Percentiles rank a stretch among this genome's conserved stretches.
Evolutionary conservation across 2,113 vertebrate genomes (phyloP).

Genomic region (Ictalurus furcatus): DNA sequence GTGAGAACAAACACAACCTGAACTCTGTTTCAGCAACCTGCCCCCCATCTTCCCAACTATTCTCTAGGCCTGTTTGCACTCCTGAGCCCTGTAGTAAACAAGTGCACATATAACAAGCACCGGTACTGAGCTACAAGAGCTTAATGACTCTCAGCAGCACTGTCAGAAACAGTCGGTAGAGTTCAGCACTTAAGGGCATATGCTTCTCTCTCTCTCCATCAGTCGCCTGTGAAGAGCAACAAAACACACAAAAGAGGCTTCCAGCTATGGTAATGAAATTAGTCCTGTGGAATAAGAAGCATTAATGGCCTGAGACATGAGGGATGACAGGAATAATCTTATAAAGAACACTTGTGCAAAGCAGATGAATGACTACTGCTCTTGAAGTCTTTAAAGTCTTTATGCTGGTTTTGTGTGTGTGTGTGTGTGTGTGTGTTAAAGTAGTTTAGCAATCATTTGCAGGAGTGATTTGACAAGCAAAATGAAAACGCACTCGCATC

Average conservation of each 20-base stretch:
- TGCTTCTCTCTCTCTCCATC: slow-evolving; percentile 73
- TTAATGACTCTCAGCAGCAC: slow-evolving; percentile 80
- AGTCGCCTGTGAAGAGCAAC: slow-evolving; percentile 63
- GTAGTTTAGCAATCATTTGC: neutral
- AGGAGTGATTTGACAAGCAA: neutral
- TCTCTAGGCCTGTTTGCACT: slow-evolving; percentile 45
- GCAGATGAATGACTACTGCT: neutral
- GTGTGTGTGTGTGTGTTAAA: neutral
- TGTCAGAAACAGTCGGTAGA: slow-evolving; percentile 79
- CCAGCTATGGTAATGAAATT: slow-evolving; percentile 76
- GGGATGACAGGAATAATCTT: slow-evolving; percentile 53
- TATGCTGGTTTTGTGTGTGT: neutral
- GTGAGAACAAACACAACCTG: slow-evolving; percentile 43
- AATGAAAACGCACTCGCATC: neutral
- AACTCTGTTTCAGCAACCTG: slow-evolving; percentile 37
- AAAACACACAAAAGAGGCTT: slow-evolving; percentile 74
- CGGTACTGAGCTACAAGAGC: slow-evolving; percentile 67
- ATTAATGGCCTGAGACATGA: slow-evolving; percentile 73
- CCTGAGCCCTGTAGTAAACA: slow-evolving; percentile 39
- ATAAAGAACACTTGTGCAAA: neutral
- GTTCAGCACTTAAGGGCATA: slow-evolving; percentile 78
- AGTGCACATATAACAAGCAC: slow-evolving; percentile 47
- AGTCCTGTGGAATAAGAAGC: slow-evolving; percentile 67
- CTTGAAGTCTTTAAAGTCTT: neutral
- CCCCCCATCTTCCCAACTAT: slow-evolving; percentile 43